Evolutionary conservation across 1,140 invertebrate genomes (phyloP).

Genomic region (Ceratina calcarata): DNA sequence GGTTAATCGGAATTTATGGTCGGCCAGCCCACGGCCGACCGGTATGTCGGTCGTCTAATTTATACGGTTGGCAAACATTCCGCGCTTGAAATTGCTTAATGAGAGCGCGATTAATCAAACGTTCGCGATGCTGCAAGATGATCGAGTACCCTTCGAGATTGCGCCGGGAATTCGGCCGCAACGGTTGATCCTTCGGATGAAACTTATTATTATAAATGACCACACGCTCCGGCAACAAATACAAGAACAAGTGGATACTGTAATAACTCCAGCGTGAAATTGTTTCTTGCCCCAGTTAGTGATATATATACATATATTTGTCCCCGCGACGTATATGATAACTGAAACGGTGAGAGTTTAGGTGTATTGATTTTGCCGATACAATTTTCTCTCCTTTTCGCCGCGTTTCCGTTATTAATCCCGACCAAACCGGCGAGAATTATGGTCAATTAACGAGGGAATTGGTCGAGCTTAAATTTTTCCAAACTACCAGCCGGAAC

Average conservation of each 20-base stretch:
- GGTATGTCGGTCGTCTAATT: slow-evolving; percentile 23
- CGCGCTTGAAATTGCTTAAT: slow-evolving; percentile 29
- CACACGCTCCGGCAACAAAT: not conserved
- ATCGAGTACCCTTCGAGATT: slow-evolving; percentile 5
- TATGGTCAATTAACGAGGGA: slow-evolving; percentile 25
- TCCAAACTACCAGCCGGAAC: not conserved
- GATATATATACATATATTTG: too few relatives aligned
- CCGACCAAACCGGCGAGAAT: not conserved
- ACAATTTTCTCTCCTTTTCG: not conserved
- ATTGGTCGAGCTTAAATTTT: slow-evolving; percentile 24
- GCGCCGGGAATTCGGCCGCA: not conserved
- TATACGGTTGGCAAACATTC: slow-evolving; percentile 12
- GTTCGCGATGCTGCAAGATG: slow-evolving; percentile 6
- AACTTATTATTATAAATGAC: slow-evolving; percentile 2
- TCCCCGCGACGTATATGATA: too few relatives aligned
- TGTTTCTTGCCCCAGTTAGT: not conserved
- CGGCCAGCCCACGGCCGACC: not conserved
- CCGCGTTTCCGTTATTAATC: not conserved
- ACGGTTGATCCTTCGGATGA: not conserved
- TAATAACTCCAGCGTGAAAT: not conserved
- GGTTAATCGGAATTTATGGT: slow-evolving; percentile 32
- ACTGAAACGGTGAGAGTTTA: too few relatives aligned
- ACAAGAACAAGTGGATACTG: not conserved
- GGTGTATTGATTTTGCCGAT: not conserved
- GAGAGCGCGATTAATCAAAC: slow-evolving; percentile 34